Conservation (phyloP, 2,113 vertebrate genomes). For the Paraplagusia blochii region DNA sequence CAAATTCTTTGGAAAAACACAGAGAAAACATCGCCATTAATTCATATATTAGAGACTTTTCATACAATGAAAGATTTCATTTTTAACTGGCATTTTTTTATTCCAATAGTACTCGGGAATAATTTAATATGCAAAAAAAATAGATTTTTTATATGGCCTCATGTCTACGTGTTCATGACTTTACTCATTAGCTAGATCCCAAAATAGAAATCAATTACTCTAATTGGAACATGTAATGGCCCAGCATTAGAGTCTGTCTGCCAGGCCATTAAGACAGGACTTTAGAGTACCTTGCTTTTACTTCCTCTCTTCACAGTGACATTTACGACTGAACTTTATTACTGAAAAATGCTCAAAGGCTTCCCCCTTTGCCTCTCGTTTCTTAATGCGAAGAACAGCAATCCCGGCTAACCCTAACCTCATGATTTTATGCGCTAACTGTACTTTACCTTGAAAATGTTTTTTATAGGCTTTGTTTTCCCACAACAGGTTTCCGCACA, state of each 20-base stretch:
- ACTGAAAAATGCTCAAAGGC: neutral
- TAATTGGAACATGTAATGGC: neutral
- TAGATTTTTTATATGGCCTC: too few species aligned
- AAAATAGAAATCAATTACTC: neutral
- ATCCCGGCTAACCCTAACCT: neutral
- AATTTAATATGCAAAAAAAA: too few species aligned
- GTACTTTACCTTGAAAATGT: slow-evolving; percentile 7
- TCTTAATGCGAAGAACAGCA: neutral
- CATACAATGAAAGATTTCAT: too few species aligned
- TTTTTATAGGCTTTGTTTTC: neutral
- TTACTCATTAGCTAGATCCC: neutral
- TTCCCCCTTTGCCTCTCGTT: neutral
- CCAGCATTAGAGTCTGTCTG: neutral
- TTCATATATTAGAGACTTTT: too few species aligned
- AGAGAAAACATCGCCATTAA: too few species aligned
- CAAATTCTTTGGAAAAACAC: too few species aligned
- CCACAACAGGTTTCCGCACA: neutral
- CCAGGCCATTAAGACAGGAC: slow-evolving; percentile 1
- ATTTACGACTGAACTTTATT: neutral
- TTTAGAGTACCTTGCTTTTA: neutral
- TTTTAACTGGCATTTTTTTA: too few species aligned
- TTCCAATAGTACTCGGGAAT: too few species aligned
- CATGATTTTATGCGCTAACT: slow-evolving; percentile 10
- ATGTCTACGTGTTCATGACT: neutral
- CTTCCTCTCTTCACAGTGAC: neutral